Base-by-base conservation (phyloP, 2,797 vertebrate genomes). In the Gymnodraco acuticeps region DNA sequence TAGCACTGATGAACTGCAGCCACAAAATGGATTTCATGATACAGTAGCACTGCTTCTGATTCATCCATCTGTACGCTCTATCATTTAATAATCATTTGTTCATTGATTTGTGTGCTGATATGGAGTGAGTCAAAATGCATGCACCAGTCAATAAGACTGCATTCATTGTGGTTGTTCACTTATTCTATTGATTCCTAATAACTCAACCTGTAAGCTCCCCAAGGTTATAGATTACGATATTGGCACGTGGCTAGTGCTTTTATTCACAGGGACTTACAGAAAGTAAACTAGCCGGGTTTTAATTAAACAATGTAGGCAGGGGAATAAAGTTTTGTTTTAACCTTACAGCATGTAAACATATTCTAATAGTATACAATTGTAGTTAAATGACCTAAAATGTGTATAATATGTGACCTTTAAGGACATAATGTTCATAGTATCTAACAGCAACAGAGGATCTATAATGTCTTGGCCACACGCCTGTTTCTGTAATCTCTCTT, bases 11-110 rank as follows among this genome's bases (percentile, higher is more conserved):
- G 64, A 77, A 76, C 62, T 76, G 62, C 60, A 79, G 76, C 70
- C 23, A 54, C 47, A 19, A 20, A 70, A 73, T 82, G 19, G 75
- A 79, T 75, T 81, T 62, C 56, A 63, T 67, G 64, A 79, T 62
- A 56, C 65, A 67, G 73, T 61, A 50, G 31, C 58, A 5, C 12
- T 59, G 47, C 41, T 70, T 54, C 48, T 51, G 54, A 81, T 85
- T 61, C 41, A 80, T 83, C 73, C 15, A 31, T 76, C 62, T 58
- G 33, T 61, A 71, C 48, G 16, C 52, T 38, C 65, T 75, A 53
- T 80, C 77, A 80, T 86, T 75, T 83, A 80, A 73, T 77, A 64
- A 83, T 90, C 53, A 72, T 84, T 83, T 76, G 68, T 66, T 64
- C 10, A 82, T 86, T 63, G 78, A 92, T 83, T 83, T 64, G 59